phyloP scores from a whole-genome alignment of 2,888 invertebrate genomes.

The Graphium colonna region DNA sequence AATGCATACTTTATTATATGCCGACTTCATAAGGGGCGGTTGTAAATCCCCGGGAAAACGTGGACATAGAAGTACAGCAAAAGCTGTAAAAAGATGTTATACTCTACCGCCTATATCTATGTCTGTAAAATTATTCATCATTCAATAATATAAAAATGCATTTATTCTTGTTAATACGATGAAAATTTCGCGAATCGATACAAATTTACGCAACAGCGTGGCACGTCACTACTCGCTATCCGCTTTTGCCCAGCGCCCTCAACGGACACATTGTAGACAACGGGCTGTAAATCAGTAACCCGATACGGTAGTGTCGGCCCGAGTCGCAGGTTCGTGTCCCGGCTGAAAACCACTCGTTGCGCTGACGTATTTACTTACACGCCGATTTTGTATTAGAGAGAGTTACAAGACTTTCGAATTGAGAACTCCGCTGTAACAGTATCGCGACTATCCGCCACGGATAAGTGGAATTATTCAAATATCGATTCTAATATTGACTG shows the following conservation, averaged over 20 bases:
- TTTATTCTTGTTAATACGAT: too few species aligned
- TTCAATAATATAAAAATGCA: too few species aligned
- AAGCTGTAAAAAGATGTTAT: too few species aligned
- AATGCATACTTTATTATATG: too few species aligned
- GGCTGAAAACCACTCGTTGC: slow-evolving; percentile 29
- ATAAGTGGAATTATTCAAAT: slow-evolving; percentile 1
- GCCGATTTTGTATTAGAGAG: slow-evolving; percentile 35
- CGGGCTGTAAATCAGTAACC: slow-evolving; percentile 44
- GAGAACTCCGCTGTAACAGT: slow-evolving; percentile 28
- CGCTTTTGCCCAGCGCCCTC: slow-evolving; percentile 2
- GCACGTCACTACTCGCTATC: slow-evolving; percentile 2
- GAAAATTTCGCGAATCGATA: background rate
- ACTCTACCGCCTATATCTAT: too few species aligned
- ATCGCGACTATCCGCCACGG: slow-evolving; percentile 9
- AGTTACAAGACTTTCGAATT: slow-evolving; percentile 32
- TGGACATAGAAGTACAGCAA: too few species aligned
- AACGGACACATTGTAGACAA: slow-evolving; percentile 26
- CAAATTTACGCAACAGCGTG: background rate
- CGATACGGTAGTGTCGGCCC: slow-evolving; percentile 45
- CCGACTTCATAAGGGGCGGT: too few species aligned
- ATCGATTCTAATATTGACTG: background rate
- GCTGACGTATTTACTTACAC: slow-evolving; percentile 41
- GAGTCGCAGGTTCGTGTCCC: slow-evolving; percentile 35
- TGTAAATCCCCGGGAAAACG: too few species aligned
- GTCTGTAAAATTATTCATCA: too few species aligned